Base-by-base conservation (phyloP, 2,113 vertebrate genomes). In the Takifugu bimaculatus region DNA sequence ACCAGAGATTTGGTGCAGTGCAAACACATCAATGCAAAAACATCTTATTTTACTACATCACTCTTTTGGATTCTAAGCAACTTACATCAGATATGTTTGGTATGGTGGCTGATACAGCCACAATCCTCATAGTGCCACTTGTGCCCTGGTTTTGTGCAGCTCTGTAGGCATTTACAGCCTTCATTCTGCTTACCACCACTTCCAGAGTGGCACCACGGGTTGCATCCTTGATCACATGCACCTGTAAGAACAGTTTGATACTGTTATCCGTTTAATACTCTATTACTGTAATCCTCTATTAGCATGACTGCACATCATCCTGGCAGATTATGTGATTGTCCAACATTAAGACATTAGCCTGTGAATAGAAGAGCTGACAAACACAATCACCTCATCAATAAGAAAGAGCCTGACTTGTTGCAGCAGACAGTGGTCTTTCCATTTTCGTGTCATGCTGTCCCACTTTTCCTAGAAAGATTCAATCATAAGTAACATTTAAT, bases 401-500 rank as follows among this genome's bases (percentile, higher is more conserved):
- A 99, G 94, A 77, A 99, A 94, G 0, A 99, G 91, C 53, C 92
- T 91, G 64, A 99, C 95, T 11, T 96, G 87, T 47, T 96, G 94
- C 72, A 98, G 86, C 78, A 98, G 82, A 76, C 93, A 94, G 75
- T 94, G 97, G 74, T 95, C 93, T 79, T 91, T 95, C 97, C 96
- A 98, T 75, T 91, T 97, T 72, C 96, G 94, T n/a, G 96, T 98
- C 95, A 97, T 94, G 76, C 93, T 97, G 88, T 99, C 97, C 97
- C 96, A 99, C 84, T 99, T 99, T 90, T 99, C 97, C 97, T 98
- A 58, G 50, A 13, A 78, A 49, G 57, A 26, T 13, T 63, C n/a
- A 59, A 29, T 57, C 3, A 62, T 20, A 63, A 52, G 2, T 4
- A 32, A n/a, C 13, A 14, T 28, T 32, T 54, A 15, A 35, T 12